A percentile compares a stretch with the other conserved stretches of the same genome.
These are phyloP conservation scores for Labeo catla DNA, from an alignment of 2,113 vertebrate species.

Conservation along the genomic window DNA sequence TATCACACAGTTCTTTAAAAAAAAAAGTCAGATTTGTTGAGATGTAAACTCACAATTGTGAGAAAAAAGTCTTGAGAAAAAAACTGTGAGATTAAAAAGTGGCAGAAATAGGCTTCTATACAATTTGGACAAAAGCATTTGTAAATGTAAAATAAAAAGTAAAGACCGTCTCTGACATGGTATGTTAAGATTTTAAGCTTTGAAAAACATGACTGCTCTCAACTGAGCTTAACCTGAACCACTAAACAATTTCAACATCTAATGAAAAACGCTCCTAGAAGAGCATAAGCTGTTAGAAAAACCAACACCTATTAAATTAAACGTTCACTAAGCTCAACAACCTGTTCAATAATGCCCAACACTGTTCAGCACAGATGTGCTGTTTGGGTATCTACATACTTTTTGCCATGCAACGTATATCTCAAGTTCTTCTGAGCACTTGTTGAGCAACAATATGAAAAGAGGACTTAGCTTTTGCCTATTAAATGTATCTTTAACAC, in stretches of 20 bases:
- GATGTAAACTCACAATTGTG: too few relatives aligned
- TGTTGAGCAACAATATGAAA: neutral
- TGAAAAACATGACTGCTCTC: neutral
- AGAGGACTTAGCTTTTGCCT: neutral
- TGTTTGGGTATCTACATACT: neutral
- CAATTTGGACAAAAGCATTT: too few relatives aligned
- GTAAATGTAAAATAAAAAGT: too few relatives aligned
- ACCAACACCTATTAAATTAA: neutral
- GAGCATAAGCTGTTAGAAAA: neutral
- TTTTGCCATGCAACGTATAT: neutral
- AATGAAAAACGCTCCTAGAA: neutral
- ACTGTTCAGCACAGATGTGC: neutral
- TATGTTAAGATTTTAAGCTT: too few relatives aligned
- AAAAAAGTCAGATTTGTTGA: too few relatives aligned
- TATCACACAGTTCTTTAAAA: too few relatives aligned
- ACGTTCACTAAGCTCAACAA: neutral
- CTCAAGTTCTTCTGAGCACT: neutral
- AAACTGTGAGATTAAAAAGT: too few relatives aligned
- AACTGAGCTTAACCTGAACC: neutral
- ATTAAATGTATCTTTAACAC: neutral
- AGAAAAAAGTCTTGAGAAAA: too few relatives aligned
- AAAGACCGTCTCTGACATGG: too few relatives aligned
- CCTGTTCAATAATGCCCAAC: neutral
- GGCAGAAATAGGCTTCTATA: too few relatives aligned
- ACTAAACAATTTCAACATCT: neutral